Evolutionary conservation across 2,797 vertebrate species (phyloP).

Genomic region (Furcifer pardalis): DNA sequence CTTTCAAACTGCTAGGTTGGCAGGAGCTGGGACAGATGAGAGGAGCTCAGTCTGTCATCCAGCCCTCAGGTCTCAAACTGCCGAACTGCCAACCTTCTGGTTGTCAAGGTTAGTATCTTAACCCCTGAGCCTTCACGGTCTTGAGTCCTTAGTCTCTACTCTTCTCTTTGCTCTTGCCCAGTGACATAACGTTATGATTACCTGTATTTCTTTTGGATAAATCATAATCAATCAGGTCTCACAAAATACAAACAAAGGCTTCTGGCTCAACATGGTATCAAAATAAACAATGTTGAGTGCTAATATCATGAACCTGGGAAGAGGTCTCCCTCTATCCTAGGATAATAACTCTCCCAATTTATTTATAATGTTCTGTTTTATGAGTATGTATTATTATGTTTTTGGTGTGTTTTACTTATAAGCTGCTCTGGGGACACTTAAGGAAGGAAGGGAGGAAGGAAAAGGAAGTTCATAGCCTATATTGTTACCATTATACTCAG

Average conservation of each 20-base stretch:
- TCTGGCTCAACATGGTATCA: conserved; percentile 17
- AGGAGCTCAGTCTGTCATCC: too few relatives aligned
- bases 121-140: too few relatives aligned
- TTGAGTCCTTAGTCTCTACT: conserved; percentile 33
- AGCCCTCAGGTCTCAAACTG: too few relatives aligned
- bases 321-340: neutral
- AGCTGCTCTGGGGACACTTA: neutral
- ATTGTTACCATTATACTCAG: neutral
- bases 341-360: neutral
- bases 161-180: conserved; percentile 40
- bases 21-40: too few relatives aligned
- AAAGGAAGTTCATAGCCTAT: neutral
- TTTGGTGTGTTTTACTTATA: neutral
- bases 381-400: neutral
- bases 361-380: neutral
- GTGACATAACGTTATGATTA: neutral
- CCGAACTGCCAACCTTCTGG: too few relatives aligned
- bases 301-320: conserved; percentile 1
- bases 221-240: conserved; percentile 31
- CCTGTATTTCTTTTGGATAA: conserved; percentile 15
- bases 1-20: too few relatives aligned
- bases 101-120: too few relatives aligned
- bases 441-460: too few relatives aligned
- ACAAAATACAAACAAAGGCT: neutral
- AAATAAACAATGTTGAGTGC: neutral